Evolutionary conservation across 2,888 invertebrate genomes (phyloP).

Genomic region (Macrophya alboannulata): DNA sequence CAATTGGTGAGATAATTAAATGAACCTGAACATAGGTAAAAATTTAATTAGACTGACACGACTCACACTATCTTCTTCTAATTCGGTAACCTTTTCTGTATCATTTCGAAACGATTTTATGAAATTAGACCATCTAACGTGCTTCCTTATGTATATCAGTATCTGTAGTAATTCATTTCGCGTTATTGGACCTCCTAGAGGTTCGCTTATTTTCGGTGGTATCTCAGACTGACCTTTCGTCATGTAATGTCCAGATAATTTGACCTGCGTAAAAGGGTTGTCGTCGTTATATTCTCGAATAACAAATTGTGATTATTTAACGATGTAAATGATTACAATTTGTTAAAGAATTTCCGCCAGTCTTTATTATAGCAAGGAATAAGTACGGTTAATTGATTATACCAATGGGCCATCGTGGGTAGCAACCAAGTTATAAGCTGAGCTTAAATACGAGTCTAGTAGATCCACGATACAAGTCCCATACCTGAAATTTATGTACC

Average conservation of each 20-base stretch:
- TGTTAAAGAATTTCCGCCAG: not conserved
- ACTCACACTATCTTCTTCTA: constrained; percentile 57
- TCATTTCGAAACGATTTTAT: constrained; percentile 58
- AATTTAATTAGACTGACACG: not conserved
- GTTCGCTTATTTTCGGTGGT: constrained; percentile 62
- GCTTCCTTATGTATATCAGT: constrained; percentile 61
- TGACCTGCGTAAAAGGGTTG: constrained; percentile 55
- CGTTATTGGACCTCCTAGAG: constrained; percentile 59
- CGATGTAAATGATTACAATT: no score
- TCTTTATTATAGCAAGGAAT: not conserved
- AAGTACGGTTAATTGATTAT: constrained; percentile 22
- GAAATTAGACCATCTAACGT: constrained; percentile 63
- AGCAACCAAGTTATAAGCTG: constrained; percentile 60
- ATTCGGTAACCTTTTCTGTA: constrained; percentile 41
- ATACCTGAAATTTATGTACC: constrained; percentile 57
- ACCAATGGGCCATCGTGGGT: constrained; percentile 60
- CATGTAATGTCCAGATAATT: constrained; percentile 59
- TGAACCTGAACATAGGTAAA: not conserved
- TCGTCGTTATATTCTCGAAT: not conserved
- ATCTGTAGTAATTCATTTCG: constrained; percentile 58
- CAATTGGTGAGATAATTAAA: no score
- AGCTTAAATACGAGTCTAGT: constrained; percentile 61
- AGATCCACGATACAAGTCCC: constrained; percentile 62
- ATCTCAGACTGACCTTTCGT: constrained; percentile 61
- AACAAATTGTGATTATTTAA: not conserved